phyloP scores from a whole-genome alignment of 2,888 invertebrate genomes.

The Apotomis betuletana region DNA sequence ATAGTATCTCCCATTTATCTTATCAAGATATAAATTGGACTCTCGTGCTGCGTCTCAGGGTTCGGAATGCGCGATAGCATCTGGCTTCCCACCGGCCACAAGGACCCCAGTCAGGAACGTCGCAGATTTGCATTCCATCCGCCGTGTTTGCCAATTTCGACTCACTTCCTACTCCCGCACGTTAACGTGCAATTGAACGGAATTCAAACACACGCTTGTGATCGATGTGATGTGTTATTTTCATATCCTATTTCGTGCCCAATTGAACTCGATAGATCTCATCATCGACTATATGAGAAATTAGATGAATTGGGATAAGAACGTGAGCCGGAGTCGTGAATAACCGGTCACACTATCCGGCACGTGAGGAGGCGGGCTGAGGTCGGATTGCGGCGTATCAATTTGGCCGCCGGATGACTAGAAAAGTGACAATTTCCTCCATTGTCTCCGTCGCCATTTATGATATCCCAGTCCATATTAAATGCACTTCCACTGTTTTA shows the following conservation, averaged over 20 bases:
- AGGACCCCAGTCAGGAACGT: constrained; percentile 59
- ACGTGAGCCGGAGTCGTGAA: constrained; percentile 41
- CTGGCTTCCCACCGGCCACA: constrained; percentile 59
- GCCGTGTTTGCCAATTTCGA: constrained; percentile 67
- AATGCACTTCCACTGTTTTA: constrained; percentile 28
- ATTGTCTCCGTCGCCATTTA: constrained; percentile 37
- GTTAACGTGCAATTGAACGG: constrained; percentile 62
- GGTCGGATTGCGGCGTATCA: constrained; percentile 55
- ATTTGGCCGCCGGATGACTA: constrained; percentile 66
- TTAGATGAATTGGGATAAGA: constrained; percentile 46
- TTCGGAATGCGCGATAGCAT: constrained; percentile 55
- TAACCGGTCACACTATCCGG: constrained; percentile 47
- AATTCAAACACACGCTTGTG: constrained; percentile 59
- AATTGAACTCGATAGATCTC: constrained; percentile 38
- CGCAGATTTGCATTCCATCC: constrained; percentile 76
- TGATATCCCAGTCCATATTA: constrained; percentile 26
- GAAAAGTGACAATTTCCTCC: constrained; percentile 71
- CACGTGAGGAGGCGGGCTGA: constrained; percentile 53
- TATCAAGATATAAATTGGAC: constrained; percentile 66
- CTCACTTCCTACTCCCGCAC: constrained; percentile 64
- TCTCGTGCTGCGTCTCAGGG: constrained; percentile 60
- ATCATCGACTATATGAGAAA: constrained; percentile 32
- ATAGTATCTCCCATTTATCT: constrained; percentile 52
- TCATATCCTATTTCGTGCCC: constrained; percentile 28
- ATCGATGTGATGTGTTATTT: constrained; percentile 45